Evolutionary conservation across 1,140 invertebrate species (phyloP).

Genomic region (Drosophila varians): DNA sequence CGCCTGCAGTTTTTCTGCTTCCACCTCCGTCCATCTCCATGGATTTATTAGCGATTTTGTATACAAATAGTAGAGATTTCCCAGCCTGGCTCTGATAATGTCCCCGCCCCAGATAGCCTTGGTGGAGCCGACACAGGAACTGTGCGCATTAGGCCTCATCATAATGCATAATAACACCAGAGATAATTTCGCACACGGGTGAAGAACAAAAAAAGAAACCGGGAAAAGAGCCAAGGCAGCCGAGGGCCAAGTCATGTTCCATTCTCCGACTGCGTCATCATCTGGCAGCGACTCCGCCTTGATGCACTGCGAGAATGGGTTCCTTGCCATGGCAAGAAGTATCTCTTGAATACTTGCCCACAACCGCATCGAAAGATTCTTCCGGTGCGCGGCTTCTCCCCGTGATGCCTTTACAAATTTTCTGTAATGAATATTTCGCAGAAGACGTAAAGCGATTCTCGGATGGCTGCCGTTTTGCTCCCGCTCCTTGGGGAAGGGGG

Average conservation of each 20-base stretch:
- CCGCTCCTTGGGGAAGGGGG: conserved; percentile 16
- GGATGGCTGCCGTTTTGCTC: conserved; percentile 44
- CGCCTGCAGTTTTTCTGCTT: not conserved
- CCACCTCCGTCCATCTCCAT: not conserved
- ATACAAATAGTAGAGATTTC: conserved; percentile 24
- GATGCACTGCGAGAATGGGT: not conserved
- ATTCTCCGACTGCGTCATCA: conserved; percentile 29
- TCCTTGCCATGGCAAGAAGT: not conserved
- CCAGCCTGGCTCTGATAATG: too few species aligned
- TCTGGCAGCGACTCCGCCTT: not conserved
- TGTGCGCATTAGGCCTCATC: conserved; percentile 71
- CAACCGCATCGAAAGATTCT: not conserved
- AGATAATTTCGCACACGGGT: conserved; percentile 67
- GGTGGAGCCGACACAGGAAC: conserved; percentile 56
- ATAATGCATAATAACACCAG: conserved; percentile 75
- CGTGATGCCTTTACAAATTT: conserved; percentile 56
- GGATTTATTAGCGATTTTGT: conserved; percentile 23
- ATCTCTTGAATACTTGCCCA: not conserved
- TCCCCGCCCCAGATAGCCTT: too few species aligned
- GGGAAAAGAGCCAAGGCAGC: conserved; percentile 1
- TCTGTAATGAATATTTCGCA: conserved; percentile 76
- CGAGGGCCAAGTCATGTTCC: conserved; percentile 15
- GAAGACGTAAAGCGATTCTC: conserved; percentile 71
- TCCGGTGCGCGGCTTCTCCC: conserved; percentile 11
- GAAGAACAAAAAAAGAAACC: not conserved